A percentile compares a stretch with the other conserved stretches of the same genome.
Conservation (phyloP, 2,797 vertebrate species). For the Spondyliosoma cantharus region DNA sequence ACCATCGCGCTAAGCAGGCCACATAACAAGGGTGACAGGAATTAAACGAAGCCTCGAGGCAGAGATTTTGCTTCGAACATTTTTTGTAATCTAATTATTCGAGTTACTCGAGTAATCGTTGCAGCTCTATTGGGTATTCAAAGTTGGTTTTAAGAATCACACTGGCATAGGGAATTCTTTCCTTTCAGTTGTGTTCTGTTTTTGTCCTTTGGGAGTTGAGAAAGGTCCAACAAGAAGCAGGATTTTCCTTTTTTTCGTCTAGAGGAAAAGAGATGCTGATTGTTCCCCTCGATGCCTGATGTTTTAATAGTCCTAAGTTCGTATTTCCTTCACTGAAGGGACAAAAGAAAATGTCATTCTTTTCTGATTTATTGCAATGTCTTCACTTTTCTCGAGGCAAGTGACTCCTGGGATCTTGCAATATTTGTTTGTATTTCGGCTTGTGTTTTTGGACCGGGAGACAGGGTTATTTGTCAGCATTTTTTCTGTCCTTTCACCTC, state of each 20-base stretch:
- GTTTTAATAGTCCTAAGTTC: neutral
- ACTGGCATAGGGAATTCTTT: neutral
- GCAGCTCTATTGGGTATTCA: neutral
- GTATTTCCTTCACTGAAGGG: neutral
- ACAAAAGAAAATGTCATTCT: neutral
- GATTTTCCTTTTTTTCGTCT: neutral
- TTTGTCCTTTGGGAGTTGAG: neutral
- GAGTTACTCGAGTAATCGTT: too few species aligned
- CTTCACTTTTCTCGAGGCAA: neutral
- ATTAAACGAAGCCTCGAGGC: too few species aligned
- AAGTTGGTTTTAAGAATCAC: conserved; percentile 2
- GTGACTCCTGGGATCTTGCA: neutral
- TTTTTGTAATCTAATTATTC: too few species aligned
- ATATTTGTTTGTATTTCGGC: conserved; percentile 6
- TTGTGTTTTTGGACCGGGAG: conserved; percentile 1
- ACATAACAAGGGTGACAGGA: too few species aligned
- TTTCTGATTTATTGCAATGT: neutral
- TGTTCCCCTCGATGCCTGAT: neutral
- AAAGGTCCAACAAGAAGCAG: neutral
- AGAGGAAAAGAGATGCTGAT: neutral
- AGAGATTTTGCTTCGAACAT: too few species aligned
- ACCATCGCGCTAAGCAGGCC: too few species aligned
- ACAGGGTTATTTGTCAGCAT: neutral
- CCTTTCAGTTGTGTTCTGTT: neutral
- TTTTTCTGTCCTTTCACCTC: conserved; percentile 18